Evolutionary conservation across 2,888 invertebrate genomes (phyloP), one percentile per base, ranked within the genome.

Genomic region (Drosophila colorata): DNA sequence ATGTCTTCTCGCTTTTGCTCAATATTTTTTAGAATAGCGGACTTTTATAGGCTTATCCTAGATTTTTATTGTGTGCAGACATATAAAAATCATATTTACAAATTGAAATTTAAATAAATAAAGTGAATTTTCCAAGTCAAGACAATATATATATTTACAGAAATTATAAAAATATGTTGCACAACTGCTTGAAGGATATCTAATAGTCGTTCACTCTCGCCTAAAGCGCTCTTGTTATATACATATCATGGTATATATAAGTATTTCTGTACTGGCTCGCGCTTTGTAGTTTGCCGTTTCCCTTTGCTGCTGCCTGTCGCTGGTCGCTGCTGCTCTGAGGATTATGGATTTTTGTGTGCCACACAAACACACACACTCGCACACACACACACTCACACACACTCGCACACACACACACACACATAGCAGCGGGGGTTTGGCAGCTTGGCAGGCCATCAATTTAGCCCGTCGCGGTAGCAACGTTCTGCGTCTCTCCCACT

Each of bases 261-360:
- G 53, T 44, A 14, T 55, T 44, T 57, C 44, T 59, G 41, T 56
- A 37, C 52, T 43, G 58, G 64, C 57, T 69, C 58, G 78, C 76
- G 71, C 74, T 82, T 83, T 83, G 76, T 76, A 82, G 78, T 82
- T 82, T 85, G 76, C 67, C 83, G 79, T 81, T 81, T 86, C 80
- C 76, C 71, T 83, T 85, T 79, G 52, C 58, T 65, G 55, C 51
- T 59, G 65, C 69, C 59, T 13, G 48, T 28, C 35, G 64, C 68
- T 68, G 71, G 63, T 69, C 53, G 57, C 63, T 63, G 56, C 31
- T 46, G 60, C 63, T 48, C 77, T 78, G 69, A 78, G 81, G 84
- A 86, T 87, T 87, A 87, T 87, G 78, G 87, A 86, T 87, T 87
- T 88, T 87, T 87, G 67, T 78, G 60, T 72, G 69, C 46, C 66